Base-by-base conservation (phyloP, 2,888 invertebrate species). In the Diploptera punctata region DNA sequence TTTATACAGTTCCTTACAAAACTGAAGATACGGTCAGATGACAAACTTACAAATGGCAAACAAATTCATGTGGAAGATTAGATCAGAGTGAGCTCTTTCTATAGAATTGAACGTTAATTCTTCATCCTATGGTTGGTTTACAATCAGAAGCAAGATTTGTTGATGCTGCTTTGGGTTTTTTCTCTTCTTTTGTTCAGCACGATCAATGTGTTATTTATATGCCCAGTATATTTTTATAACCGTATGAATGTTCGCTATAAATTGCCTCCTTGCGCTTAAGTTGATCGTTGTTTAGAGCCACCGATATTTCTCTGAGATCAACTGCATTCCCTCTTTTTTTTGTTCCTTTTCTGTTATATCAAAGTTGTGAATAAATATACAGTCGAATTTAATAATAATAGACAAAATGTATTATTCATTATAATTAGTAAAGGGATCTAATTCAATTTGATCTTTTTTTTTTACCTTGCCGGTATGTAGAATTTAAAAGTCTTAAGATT, bases 241-340 rank as follows among this genome's bases (percentile, higher is more conserved):
- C 19, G 3, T 52, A 52, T 21, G 10, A 52, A 52, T 52, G 52
- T 52, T 52, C 21, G 52, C 52, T 52, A 52, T 52, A 52, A 52
- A 52, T 52, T 52, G 18, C 10, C 52, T 52, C 19, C 52, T 21
- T 3, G 21, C 52, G 7, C 21, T 52, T 18, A 52, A 19, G 52
- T 9, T 52, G 52, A 10, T 52, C 18, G 18, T 3, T 13, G 3
- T 47, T 47, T 16, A 47, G 18, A 47, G 47, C n/a, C 7, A 18
- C 47, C 47, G 5, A 18, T 52, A 19, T 2, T 52, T 18, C 52
- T 21, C 19, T 5, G 21, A 21, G 52, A 52, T 21, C 52, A 52
- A 7, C 33, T 33, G 5, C 4, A 9, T 9, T 5, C 21, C 21
- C 52, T 10, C 52, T 52, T 52, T 52, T 21, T 52, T 5, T 52